Conservation (phyloP, 2,113 vertebrate genomes). For the Toxostoma redivivum region DNA sequence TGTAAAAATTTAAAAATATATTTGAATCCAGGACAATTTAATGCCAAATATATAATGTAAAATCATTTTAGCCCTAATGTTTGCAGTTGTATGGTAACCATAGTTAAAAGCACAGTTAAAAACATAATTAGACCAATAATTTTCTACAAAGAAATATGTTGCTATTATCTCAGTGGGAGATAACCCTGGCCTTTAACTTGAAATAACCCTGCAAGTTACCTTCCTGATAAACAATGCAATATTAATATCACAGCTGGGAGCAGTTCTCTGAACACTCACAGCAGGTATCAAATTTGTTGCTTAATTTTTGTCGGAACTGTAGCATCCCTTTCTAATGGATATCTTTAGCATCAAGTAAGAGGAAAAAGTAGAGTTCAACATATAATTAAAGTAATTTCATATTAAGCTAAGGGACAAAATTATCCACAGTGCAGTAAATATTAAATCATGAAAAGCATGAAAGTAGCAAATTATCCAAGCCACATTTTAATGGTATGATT, state of each 20-base stretch:
- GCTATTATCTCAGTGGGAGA: slow-evolving; percentile 52
- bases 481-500: background rate
- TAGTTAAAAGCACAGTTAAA: slow-evolving; percentile 22
- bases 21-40: background rate
- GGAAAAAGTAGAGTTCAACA: background rate
- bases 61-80: background rate
- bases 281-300: slow-evolving; percentile 60
- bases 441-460: background rate
- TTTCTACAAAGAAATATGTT: slow-evolving; percentile 24
- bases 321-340: slow-evolving; percentile 35
- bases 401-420: slow-evolving; percentile 8
- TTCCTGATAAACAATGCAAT: slow-evolving; percentile 74
- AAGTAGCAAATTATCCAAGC: background rate
- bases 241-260: slow-evolving; percentile 72
- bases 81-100: background rate
- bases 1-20: background rate
- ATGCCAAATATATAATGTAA: background rate
- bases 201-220: slow-evolving; percentile 61
- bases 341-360: slow-evolving; percentile 36
- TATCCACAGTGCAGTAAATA: background rate
- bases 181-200: slow-evolving; percentile 68
- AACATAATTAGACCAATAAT: slow-evolving; percentile 58
- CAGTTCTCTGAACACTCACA: slow-evolving; percentile 58
- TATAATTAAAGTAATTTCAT: slow-evolving; percentile 37
- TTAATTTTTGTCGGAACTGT: slow-evolving; percentile 51